A percentile compares a stretch with the other conserved stretches of the same genome.
Evolutionary conservation across 2,888 invertebrate genomes (phyloP).

Genomic region (Horisme vitalbata): DNA sequence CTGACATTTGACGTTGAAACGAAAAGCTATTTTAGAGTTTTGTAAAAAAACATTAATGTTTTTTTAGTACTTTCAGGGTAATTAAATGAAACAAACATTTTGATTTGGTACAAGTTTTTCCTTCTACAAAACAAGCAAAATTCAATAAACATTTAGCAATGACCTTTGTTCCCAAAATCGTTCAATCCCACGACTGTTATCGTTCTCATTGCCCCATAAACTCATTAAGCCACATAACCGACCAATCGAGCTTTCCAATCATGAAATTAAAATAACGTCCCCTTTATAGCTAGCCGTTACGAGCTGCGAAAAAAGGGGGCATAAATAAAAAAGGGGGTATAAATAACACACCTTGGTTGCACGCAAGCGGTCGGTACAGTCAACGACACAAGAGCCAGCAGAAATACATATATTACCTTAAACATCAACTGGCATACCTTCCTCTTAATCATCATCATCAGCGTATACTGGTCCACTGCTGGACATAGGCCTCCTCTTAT

Average conservation of each 20-base stretch:
- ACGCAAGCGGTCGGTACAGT: constrained; percentile 68
- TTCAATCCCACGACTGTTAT: constrained; percentile 67
- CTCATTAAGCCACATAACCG: constrained; percentile 80
- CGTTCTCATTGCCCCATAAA: constrained; percentile 69
- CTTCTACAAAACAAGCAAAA: not conserved
- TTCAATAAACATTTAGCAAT: constrained; percentile 13
- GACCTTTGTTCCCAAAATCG: constrained; percentile 52
- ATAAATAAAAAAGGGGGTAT: constrained; percentile 80
- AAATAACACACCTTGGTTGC: constrained; percentile 80
- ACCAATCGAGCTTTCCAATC: constrained; percentile 82
- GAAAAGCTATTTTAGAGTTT: not conserved
- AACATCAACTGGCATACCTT: no score
- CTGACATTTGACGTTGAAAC: not conserved
- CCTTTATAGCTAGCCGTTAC: constrained; percentile 78
- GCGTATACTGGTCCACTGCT: no score
- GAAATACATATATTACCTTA: not conserved
- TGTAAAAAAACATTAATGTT: not conserved
- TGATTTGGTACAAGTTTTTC: no score
- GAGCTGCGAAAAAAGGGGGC: constrained; percentile 83
- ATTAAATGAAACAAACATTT: no score
- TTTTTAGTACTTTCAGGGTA: no score
- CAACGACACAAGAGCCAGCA: not conserved
- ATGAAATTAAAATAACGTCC: constrained; percentile 82
- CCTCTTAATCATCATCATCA: no score
- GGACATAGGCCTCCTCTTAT: no score